Evolutionary conservation across 1,140 invertebrate species (phyloP).

Genomic region (Tetramorium alpestre): DNA sequence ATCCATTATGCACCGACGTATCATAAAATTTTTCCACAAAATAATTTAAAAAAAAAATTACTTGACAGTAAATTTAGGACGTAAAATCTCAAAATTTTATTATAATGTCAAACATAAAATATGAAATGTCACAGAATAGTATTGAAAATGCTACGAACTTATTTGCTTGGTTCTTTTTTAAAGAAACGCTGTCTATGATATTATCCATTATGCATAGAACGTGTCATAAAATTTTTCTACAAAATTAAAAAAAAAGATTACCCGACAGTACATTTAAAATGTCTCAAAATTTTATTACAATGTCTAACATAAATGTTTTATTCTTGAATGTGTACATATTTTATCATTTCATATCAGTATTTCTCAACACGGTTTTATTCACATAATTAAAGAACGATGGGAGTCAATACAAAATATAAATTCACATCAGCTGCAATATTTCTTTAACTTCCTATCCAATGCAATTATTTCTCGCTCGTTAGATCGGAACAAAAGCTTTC

Average conservation of each 20-base stretch:
- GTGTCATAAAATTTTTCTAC: not conserved
- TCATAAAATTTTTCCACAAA: not conserved
- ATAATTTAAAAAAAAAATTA: not conserved
- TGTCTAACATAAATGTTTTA: not conserved
- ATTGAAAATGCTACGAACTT: not conserved
- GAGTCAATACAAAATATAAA: too few relatives aligned
- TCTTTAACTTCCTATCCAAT: not conserved
- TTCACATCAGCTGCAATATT: not conserved
- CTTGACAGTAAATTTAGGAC: not conserved
- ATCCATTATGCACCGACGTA: not conserved
- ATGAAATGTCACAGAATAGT: not conserved
- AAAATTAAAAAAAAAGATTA: not conserved
- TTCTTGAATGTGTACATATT: not conserved
- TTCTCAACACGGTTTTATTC: not conserved
- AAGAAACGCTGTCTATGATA: not conserved
- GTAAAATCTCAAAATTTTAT: not conserved
- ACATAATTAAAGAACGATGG: not conserved
- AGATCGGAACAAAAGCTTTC: not conserved
- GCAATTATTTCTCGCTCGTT: not conserved
- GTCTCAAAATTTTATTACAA: not conserved
- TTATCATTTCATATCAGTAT: not conserved
- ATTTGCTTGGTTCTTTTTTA: not conserved
- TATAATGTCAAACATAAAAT: not conserved
- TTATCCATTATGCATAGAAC: not conserved
- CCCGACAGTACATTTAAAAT: not conserved